Percentiles rank a stretch among this genome's conserved stretches.
Conservation (phyloP, 2,797 vertebrate genomes). For the Sphenopsis melanotis region DNA sequence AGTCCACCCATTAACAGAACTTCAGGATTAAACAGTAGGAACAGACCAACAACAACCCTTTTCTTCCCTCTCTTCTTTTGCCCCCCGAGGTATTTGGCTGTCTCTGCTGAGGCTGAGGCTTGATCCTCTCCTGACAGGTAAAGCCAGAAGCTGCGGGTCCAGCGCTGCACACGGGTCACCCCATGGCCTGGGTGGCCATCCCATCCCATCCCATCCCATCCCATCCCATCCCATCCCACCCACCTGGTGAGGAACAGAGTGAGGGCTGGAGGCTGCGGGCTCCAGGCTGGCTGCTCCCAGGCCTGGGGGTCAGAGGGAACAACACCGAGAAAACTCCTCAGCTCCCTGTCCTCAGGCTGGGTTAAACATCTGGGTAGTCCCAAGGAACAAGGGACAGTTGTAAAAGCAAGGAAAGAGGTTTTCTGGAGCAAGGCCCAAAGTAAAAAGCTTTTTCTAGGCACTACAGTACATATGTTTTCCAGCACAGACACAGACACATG, state of each 20-base stretch:
- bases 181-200: fast-evolving
- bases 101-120: neutral
- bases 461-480: neutral
- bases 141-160: neutral
- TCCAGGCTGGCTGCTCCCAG: neutral
- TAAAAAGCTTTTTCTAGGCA: neutral
- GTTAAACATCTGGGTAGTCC: neutral
- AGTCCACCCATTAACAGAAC: neutral
- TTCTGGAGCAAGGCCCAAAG: constrained; percentile 12
- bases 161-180: neutral
- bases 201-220: neutral
- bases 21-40: neutral
- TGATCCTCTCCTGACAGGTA: fast-evolving
- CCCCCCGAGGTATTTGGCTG: neutral
- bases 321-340: neutral
- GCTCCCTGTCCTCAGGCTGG: neutral
- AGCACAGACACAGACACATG: neutral
- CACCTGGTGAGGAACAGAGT: neutral
- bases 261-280: fast-evolving
- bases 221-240: neutral
- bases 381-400: neutral
- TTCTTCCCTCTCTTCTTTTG: neutral
- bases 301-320: neutral
- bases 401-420: neutral
- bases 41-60: fast-evolving